Percentiles rank a stretch among this genome's conserved stretches.
Conservation (phyloP, 2,888 invertebrate species). For the Crioceris asparagi region DNA sequence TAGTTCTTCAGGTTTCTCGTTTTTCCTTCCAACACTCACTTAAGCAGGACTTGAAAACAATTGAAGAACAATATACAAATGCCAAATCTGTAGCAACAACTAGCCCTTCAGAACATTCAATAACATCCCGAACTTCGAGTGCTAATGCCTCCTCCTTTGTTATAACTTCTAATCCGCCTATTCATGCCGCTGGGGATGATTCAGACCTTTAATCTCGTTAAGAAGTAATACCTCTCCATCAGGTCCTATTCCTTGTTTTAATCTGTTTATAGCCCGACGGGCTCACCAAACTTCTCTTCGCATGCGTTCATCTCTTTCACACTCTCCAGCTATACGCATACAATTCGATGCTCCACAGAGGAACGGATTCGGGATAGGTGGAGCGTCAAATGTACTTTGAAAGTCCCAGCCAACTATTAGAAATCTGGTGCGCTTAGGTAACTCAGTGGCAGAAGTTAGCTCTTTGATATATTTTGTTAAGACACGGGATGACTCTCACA, state of each 20-base stretch:
- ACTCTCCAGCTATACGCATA: conserved; percentile 28
- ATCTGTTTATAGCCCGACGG: conserved; percentile 35
- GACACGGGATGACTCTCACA: too few relatives aligned
- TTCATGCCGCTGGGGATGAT: conserved; percentile 28
- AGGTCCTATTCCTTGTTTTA: conserved; percentile 35
- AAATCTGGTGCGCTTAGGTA: too few relatives aligned
- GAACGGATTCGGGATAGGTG: conserved; percentile 24
- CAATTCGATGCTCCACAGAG: too few relatives aligned
- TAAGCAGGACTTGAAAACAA: too few relatives aligned
- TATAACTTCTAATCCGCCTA: conserved; percentile 18
- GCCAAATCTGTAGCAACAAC: too few relatives aligned
- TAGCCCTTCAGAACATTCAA: too few relatives aligned
- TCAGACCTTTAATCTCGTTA: conserved; percentile 35
- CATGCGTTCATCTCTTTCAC: conserved; percentile 20
- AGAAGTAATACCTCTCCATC: conserved; percentile 35
- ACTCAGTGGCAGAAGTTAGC: too few relatives aligned
- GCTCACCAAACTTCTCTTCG: conserved; percentile 30
- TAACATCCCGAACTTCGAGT: too few relatives aligned
- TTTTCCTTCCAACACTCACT: too few relatives aligned
- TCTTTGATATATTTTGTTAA: too few relatives aligned
- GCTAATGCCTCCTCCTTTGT: conserved; percentile 7
- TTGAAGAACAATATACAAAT: too few relatives aligned
- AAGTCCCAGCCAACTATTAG: conserved; percentile 10
- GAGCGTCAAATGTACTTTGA: conserved; percentile 26
- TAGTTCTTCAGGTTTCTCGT: too few relatives aligned